Conservation (phyloP, 2,797 vertebrate genomes). For the Adelosebastes latens region DNA sequence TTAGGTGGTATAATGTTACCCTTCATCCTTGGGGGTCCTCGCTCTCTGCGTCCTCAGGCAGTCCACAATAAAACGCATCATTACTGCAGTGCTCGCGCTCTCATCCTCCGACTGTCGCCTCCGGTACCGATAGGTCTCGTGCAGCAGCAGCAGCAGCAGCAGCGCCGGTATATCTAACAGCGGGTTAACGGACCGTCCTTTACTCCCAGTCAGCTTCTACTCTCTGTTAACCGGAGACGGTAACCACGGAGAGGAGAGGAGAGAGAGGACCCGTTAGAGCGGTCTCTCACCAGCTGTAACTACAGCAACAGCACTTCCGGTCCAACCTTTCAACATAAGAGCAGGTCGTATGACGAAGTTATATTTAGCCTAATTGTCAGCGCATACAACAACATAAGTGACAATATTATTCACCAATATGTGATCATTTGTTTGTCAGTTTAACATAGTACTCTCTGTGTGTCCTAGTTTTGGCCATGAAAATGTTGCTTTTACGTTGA, state of each 20-base stretch:
- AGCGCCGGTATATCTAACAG: no score
- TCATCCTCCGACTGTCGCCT: slow-evolving; percentile 35
- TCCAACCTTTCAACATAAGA: neutral
- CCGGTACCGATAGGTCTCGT: neutral
- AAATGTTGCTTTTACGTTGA: neutral
- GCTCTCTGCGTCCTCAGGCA: slow-evolving; percentile 52
- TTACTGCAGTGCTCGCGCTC: slow-evolving; percentile 47
- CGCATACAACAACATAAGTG: neutral
- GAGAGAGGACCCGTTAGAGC: neutral
- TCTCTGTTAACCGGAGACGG: neutral
- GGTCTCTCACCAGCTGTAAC: neutral
- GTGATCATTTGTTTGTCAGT: neutral
- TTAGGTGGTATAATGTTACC: slow-evolving; percentile 8
- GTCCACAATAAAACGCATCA: slow-evolving; percentile 65
- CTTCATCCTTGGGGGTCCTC: slow-evolving; percentile 2
- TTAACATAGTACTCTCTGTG: neutral
- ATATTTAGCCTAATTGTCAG: no score
- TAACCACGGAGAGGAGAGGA: neutral
- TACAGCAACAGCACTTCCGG: neutral
- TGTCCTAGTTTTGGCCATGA: neutral
- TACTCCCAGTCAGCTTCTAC: neutral
- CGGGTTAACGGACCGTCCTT: neutral
- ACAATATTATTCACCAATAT: neutral
- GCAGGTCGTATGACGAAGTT: neutral
- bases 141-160: neutral